These are phyloP conservation scores for Myotis brandtii DNA, from an alignment of 2,113 vertebrate species.

Conservation along the genomic window DNA sequence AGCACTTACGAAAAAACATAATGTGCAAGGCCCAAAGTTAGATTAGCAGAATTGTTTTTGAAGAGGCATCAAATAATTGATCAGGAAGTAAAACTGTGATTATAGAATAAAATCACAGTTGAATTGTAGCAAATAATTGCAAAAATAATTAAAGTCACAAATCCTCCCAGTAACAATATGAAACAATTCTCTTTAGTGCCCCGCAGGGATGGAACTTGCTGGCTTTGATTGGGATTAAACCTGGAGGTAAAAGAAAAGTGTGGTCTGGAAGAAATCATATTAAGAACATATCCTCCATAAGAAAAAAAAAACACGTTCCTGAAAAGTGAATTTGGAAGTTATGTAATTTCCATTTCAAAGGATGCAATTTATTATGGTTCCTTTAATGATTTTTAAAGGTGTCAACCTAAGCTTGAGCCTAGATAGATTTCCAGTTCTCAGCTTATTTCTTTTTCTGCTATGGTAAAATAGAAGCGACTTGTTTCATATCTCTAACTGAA, in stretches of 20 bases:
- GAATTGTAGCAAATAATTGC: conserved; percentile 87
- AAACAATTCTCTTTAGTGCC: conserved; percentile 83
- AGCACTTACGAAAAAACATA: conserved; percentile 60
- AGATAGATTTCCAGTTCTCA: conserved; percentile 51
- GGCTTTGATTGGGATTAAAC: conserved; percentile 83
- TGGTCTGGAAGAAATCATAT: conserved; percentile 70
- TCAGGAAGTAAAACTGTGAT: conserved; percentile 86
- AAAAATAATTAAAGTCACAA: conserved; percentile 87
- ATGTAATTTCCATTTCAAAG: conserved; percentile 80
- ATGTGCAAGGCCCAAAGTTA: conserved; percentile 66
- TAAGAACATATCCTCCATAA: conserved; percentile 59
- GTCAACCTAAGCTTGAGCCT: background rate
- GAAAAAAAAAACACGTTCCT: conserved; percentile 41
- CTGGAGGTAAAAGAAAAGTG: conserved; percentile 64
- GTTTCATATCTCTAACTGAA: background rate
- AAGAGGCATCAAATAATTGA: conserved; percentile 88
- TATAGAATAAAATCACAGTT: conserved; percentile 85
- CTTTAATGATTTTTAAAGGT: conserved; percentile 78
- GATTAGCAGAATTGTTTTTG: conserved; percentile 82
- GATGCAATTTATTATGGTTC: conserved; percentile 64
- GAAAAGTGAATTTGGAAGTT: conserved; percentile 69
- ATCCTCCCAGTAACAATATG: conserved; percentile 80
- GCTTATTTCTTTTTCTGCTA: conserved; percentile 40
- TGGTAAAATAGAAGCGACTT: conserved; percentile 51
- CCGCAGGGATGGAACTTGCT: conserved; percentile 73